Conservation (phyloP, 2,113 vertebrate species). For the Philantomba maxwellii region DNA sequence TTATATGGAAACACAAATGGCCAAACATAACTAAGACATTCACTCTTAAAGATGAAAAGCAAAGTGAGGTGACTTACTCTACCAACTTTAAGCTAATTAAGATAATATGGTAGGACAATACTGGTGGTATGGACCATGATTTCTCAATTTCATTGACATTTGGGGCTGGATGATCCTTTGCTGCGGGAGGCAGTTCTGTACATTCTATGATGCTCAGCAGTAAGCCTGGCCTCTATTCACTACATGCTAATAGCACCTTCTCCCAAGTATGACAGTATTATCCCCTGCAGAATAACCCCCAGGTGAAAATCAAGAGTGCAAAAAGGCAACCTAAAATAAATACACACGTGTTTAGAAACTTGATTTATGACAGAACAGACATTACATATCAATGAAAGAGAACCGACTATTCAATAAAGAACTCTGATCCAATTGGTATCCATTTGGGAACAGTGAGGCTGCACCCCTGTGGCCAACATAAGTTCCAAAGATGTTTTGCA, state of each 20-base stretch:
- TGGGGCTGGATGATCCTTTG: background rate
- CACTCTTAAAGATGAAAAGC: background rate
- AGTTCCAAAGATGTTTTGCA: background rate
- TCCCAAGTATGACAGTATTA: background rate
- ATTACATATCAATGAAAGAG: background rate
- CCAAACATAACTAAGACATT: background rate
- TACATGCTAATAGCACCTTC: background rate
- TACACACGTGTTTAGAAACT: background rate
- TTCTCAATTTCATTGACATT: background rate
- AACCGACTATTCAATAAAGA: background rate
- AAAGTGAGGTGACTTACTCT: background rate
- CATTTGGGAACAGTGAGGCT: background rate
- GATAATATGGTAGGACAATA: fast-evolving
- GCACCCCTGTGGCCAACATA: background rate
- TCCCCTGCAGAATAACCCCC: background rate
- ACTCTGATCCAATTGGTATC: background rate
- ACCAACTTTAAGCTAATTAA: background rate
- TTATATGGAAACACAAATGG: background rate
- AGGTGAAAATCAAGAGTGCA: background rate
- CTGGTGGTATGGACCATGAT: no score
- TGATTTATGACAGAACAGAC: background rate
- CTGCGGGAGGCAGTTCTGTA: background rate
- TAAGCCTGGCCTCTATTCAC: background rate
- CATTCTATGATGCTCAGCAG: background rate
- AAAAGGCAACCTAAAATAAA: background rate